Percentiles rank a stretch among this genome's conserved stretches.
Evolutionary conservation across 2,113 vertebrate genomes (phyloP).

Genomic region (Morone chrysops): DNA sequence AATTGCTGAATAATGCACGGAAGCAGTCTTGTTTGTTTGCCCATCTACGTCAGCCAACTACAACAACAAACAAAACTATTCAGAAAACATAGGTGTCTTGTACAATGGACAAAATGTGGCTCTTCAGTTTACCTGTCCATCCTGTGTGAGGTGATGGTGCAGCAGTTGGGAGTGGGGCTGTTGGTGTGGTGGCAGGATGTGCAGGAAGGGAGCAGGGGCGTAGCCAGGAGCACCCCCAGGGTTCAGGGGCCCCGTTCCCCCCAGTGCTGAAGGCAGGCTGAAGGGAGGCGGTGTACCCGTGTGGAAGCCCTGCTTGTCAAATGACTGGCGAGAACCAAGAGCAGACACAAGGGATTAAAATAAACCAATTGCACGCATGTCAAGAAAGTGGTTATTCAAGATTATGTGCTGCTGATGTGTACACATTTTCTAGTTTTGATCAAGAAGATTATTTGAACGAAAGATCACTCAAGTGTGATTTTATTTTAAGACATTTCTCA

Average conservation of each 20-base stretch:
- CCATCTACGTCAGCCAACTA: neutral
- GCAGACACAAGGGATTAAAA: neutral
- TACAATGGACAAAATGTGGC: neutral
- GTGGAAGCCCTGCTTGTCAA: constrained; percentile 98
- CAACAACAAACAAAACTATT: neutral
- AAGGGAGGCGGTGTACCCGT: constrained; percentile 94
- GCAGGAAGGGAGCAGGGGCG: constrained; percentile 91
- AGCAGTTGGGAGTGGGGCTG: constrained; percentile 96
- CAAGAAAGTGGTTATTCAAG: neutral
- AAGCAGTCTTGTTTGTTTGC: neutral
- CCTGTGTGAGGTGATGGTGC: constrained; percentile 89
- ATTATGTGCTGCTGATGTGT: neutral
- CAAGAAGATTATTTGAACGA: neutral
- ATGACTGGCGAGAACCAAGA: constrained; percentile 81
- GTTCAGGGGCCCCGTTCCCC: constrained; percentile 91
- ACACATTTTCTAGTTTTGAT: neutral
- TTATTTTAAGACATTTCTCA: neutral
- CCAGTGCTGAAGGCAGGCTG: constrained; percentile 94
- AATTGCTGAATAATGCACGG: neutral
- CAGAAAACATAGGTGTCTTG: neutral
- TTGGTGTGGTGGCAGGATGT: constrained; percentile 95
- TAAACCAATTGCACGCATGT: too few species aligned
- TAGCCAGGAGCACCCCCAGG: constrained; percentile 92
- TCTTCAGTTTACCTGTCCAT: constrained; percentile 78
- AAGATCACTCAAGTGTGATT: neutral